Evolutionary conservation across 2,113 vertebrate species (phyloP), one percentile per base, ranked within the genome.

Genomic region (Edolisoma coerulescens): DNA sequence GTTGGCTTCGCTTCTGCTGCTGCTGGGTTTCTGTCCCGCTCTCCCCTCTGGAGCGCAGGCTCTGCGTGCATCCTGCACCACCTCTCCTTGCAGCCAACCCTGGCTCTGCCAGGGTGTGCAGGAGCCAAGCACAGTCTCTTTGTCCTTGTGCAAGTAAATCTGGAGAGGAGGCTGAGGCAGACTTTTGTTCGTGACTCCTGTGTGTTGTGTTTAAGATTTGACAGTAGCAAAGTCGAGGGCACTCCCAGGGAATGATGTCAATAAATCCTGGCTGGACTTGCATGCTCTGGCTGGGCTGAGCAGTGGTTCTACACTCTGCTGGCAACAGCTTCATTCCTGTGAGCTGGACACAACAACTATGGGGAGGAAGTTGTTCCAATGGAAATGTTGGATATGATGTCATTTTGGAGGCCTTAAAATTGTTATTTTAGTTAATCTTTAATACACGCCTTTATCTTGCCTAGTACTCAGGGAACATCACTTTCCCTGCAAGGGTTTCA

Each of bases 401-500:
- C 3, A 93, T 93, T 50, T 68, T 52, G 33, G 24, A 63, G 70
- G 53, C 67, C 64, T 65, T 45, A 28, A 39, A 59, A 41, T 76
- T 39, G 35, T 87, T 83, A 20, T 77, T 83, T 63, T 85, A 73
- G 47, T 77, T 85, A 83, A 57, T 95, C 45, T 92, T 92, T 85
- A 93, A 90, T 85, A 44, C 32, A 37, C 41, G 81, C 14, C 53
- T 53, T 95, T 44, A 42, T 50, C 26, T 92, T 47, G 39, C 65
- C 86, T n/a, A 6, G 39, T 54, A 71, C 79, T 86, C 7, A 14
- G 19, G 80, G 86, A 85, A 16, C 33, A 80, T 69, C 39, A 16
- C 56, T 95, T 95, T 93, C 42, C 41, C 59, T 80, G 60, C 35
- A 89, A 96, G 53, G 83, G 67, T 92, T 98, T 94, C 64, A 89